Base-by-base conservation (phyloP, 2,797 vertebrate genomes). In the Mormyrus hasselquistii region DNA sequence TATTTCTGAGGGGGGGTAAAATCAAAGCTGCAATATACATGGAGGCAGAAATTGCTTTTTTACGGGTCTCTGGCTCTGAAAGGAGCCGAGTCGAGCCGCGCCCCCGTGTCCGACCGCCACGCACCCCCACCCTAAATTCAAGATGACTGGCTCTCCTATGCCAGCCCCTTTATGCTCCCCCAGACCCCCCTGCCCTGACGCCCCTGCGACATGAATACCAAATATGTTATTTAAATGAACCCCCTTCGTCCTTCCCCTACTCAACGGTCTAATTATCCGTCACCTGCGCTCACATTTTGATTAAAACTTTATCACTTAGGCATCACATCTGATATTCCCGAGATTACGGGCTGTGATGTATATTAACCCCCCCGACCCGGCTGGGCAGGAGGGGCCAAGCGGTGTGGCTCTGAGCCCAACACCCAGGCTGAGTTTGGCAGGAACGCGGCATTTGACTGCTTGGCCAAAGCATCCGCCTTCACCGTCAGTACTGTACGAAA, bases 291-390 rank as follows among this genome's bases (percentile, higher is more conserved):
- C 86, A 87, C 16, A 41, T 87, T 87, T 47, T 87, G 86, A 87
- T 87, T 87, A 87, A 87, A 62, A 59, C 86, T 87, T 87, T 87
- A 62, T 62, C 29, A 62, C 86, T 62, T 55, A 34, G 55, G 55
- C 38, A 29, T 22, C 79, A 34, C 12, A 12, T 62, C 34, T 62
- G 55, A 59, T 62, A 87, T 55, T 25, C 55, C 34, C 2, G 16
- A 19, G 34, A 62, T 62, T 87, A 65, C 38, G 9, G 49, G n/a
- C 86, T 9, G 16, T 19, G 65, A 41, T 82, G 38, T 76, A 88
- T 65, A 86, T 82, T 22, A 55, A 88, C 52, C 87, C 29, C 87
- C 44, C 62, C 29, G 49, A 73, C 49, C 87, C 7, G 29, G 84
- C 10, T 5, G 49, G 57, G 49, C 69, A 22, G 25, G 3, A 5